Evolutionary conservation across 92 coral and sea anemone genomes (phyloP), one percentile per base, ranked within the genome.

Genomic region (Heliopora coerulea): DNA sequence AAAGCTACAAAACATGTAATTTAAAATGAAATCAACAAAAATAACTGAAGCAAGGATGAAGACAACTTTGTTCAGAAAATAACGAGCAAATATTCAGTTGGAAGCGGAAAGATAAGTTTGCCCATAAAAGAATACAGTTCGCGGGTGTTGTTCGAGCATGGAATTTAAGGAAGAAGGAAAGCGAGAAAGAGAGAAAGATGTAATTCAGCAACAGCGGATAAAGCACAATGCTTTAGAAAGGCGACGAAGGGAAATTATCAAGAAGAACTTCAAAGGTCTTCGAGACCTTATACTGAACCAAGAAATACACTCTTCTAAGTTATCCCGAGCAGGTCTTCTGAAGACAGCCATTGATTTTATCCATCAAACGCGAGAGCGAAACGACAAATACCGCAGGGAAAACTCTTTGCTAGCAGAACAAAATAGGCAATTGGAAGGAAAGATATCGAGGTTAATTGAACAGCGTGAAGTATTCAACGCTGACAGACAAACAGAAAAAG

Each of bases 201-300:
- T 4, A 37, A 12, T 46, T 15, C 8, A 21, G 42, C 42, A 46
- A 37, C 14, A 63, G 12, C 70, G 52, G n/a, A 63, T 8, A 8
- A 31, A 61, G 39, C 70, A 63, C 50, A 63, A 63, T n/a, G 32
- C 27, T 0, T 34, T 63, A 30, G 70, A 63, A 37, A 19, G 70
- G 37, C 21, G 18, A 10, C 49, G 70, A 21, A 18, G 70, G 18
- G 13, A 20, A 14, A 24, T 35, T 0, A 2, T 63, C 13, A 63
- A 63, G 11, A 34, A 40, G 21, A 26, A 63, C 11, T 24, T 63
- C 7, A 63, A 37, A 4, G 21, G n/a, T 15, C 52, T 63, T 5
- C 29, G n/a, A n/a, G 70, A 63, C 13, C 37, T 29, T 40, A 5
- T 63, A 63, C 70, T 4, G 6, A 40, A 35, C 28, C 42, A 23